Evolutionary conservation across 2,113 vertebrate genomes (phyloP), one percentile per base, ranked within the genome.

Genomic region (Xenopus borealis): DNA sequence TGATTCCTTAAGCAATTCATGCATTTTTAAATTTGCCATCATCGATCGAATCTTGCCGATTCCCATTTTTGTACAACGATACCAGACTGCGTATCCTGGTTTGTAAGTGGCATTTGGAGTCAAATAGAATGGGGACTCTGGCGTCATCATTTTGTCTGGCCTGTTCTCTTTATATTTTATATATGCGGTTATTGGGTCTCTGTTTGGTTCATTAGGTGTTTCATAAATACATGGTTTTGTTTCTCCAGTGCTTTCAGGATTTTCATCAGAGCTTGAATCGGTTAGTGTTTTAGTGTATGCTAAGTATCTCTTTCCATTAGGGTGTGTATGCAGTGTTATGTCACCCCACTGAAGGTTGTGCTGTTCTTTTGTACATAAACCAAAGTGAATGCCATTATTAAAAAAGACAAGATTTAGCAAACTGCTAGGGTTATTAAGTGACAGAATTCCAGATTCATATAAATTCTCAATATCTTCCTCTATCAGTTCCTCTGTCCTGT

Each of bases 321-420:
- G 33, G 10, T 74, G 64, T 2, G 65, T 67, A 47, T 66, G 58
- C 30, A 74, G 19, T 18, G 58, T 66, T 14, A 74, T 66, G 9
- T 66, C 72, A 0, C 72, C 72, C 72, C 72, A 74, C 40, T 59
- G 64, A 19, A 74, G 72, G 53, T 46, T 23, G 17, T 66, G 66
- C 30, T 74, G 72, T 33, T 74, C 63, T 14, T 66, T 66, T 46
- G 63, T 67, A 30, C 72, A 18, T 13, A 74, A 27, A 7, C 30
- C 63, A 46, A 74, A 74, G 9, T 74, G 64, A n/a, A 67, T 74
- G 8, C 72, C 72, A 19, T 74, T 74, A 23, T 74, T 74, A 44
- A 74, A 74, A 33, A 74, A 66, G 6, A 74, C 40, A 33, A 74
- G 16, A 44, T 74, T 74, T 0, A 66, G 53, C 63, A 74, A 59